Conservation (phyloP, 35 echinoderm and acorn worm genomes). For the Anneissia japonica region DNA sequence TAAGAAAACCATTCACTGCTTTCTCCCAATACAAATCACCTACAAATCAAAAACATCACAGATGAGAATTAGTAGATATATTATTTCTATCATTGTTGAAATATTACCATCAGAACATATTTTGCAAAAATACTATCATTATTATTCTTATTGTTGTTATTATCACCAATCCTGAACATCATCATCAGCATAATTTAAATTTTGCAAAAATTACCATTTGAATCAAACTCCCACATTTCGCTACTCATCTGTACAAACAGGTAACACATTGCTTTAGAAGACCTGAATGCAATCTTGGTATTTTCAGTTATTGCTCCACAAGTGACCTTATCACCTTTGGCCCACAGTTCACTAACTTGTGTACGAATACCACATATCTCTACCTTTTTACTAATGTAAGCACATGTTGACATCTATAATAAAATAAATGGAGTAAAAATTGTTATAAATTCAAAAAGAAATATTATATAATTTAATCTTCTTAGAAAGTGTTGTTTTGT, state of each 20-base stretch:
- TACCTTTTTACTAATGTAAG: constrained; percentile 70
- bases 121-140: too few relatives aligned
- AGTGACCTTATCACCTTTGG: constrained; percentile 63
- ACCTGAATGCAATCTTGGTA: constrained; percentile 73
- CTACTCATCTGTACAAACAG: constrained; percentile 92
- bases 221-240: constrained; percentile 98
- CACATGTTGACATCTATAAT: constrained; percentile 53
- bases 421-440: too few relatives aligned
- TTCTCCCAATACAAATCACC: constrained; percentile 96
- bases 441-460: too few relatives aligned
- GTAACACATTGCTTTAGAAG: constrained; percentile 81
- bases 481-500: too few relatives aligned
- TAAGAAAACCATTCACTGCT: constrained; percentile 89
- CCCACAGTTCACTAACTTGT: constrained; percentile 67
- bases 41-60: constrained; percentile 13
- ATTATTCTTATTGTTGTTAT: too few relatives aligned
- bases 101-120: too few relatives aligned
- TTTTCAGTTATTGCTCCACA: constrained; percentile 73
- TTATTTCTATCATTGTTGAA: too few relatives aligned
- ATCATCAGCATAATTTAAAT: too few relatives aligned
- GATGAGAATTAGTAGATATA: too few relatives aligned
- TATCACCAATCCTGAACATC: too few relatives aligned
- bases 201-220: constrained; percentile 83
- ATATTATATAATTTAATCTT: too few relatives aligned
- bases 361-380: constrained; percentile 63